Conservation (phyloP, 1,140 invertebrate genomes). For the Penaeus indicus region DNA sequence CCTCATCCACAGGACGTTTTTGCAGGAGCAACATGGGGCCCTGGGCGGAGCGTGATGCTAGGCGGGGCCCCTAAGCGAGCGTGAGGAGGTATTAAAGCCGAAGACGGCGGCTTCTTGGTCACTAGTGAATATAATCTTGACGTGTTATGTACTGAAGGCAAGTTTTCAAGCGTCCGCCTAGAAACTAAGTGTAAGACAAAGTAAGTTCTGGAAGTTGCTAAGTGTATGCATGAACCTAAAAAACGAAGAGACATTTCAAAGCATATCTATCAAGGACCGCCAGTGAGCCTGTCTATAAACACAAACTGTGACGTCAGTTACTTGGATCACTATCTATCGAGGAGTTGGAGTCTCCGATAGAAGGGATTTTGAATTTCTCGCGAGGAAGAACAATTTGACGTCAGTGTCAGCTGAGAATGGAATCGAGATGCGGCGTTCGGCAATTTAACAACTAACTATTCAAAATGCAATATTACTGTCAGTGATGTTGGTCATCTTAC, state of each 20-base stretch:
- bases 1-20: no score
- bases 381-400: no score
- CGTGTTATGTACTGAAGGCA: constrained; percentile 20
- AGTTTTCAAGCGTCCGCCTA: not conserved
- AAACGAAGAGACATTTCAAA: no score
- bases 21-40: not conserved
- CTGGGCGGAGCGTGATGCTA: constrained; percentile 12
- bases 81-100: constrained; percentile 17
- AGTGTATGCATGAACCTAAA: not conserved
- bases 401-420: no score
- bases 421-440: no score
- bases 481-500: no score
- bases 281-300: not conserved
- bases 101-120: not conserved
- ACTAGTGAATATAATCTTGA: constrained; percentile 29
- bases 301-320: not conserved
- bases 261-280: not conserved
- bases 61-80: constrained; percentile 38
- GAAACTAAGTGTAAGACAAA: constrained; percentile 14
- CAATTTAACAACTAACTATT: no score
- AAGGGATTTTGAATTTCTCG: no score
- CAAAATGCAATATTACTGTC: no score
- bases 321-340: not conserved
- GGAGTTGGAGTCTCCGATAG: not conserved
- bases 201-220: constrained; percentile 3